phyloP scores from a whole-genome alignment of 2,113 vertebrate species.

The Heterotis niloticus region DNA sequence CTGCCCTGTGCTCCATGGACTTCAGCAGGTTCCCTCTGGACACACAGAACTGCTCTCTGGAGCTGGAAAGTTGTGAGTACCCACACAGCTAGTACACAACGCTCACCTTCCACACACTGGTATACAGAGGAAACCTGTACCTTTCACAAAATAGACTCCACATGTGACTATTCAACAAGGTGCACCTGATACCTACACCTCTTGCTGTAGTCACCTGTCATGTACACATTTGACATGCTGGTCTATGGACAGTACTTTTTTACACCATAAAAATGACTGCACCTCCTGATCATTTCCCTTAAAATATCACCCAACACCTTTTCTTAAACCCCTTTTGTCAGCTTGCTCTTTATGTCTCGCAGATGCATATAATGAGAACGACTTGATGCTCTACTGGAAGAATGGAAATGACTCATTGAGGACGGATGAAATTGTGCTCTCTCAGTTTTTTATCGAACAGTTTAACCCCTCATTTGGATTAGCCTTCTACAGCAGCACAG shows the following conservation, averaged over 20 bases:
- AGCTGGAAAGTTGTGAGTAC: slow-evolving; percentile 92
- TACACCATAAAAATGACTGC: background rate
- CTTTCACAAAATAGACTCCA: background rate
- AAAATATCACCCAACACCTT: no score
- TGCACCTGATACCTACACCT: background rate
- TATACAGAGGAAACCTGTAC: background rate
- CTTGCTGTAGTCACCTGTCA: background rate
- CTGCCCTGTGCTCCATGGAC: slow-evolving; percentile 86
- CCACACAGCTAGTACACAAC: background rate
- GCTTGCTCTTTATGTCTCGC: slow-evolving; percentile 41
- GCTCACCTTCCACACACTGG: background rate
- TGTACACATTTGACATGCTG: background rate
- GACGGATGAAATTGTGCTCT: slow-evolving; percentile 82
- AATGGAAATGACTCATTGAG: slow-evolving; percentile 81
- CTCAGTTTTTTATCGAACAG: slow-evolving; percentile 87
- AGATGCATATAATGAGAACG: slow-evolving; percentile 89
- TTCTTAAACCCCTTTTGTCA: no score
- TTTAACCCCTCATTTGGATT: slow-evolving; percentile 84
- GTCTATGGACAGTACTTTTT: no score
- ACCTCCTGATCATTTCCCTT: background rate
- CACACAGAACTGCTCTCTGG: slow-evolving; percentile 86
- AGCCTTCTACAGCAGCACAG: slow-evolving; percentile 89
- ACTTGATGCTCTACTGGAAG: slow-evolving; percentile 91
- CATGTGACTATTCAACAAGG: background rate
- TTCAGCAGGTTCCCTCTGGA: slow-evolving; percentile 92